Conservation (phyloP, 2,113 vertebrate species). For the Mormyrus iriodes region DNA sequence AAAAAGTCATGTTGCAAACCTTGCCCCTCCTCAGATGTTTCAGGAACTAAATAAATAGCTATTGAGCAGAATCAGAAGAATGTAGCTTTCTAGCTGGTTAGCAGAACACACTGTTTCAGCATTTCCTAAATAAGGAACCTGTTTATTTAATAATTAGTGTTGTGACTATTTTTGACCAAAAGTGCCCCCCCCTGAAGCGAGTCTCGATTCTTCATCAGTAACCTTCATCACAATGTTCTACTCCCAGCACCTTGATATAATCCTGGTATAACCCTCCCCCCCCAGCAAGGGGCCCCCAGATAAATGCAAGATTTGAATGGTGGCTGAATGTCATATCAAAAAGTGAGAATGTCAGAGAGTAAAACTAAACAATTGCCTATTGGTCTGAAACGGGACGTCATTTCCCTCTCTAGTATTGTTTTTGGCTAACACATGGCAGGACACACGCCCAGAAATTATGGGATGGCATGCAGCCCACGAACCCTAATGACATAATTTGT, state of each 20-base stretch:
- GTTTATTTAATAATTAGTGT: too few relatives aligned
- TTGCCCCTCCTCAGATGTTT: background rate
- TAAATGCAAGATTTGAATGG: background rate
- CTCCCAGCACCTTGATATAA: background rate
- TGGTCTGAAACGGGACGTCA: background rate
- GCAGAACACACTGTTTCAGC: background rate
- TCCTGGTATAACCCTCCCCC: too few relatives aligned
- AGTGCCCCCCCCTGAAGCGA: background rate
- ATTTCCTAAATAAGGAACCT: background rate
- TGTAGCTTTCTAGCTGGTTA: constrained; percentile 9
- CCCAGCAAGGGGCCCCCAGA: background rate
- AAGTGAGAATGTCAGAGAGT: background rate
- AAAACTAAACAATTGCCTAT: background rate
- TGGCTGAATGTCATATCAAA: background rate
- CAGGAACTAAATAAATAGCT: background rate
- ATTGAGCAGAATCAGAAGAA: background rate
- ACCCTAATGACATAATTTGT: constrained; percentile 6
- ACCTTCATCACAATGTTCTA: background rate
- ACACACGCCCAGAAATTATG: background rate
- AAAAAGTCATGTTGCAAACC: too few relatives aligned
- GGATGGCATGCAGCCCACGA: background rate
- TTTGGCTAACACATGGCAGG: background rate
- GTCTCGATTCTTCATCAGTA: background rate
- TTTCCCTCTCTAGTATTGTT: background rate
- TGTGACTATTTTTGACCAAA: background rate